Base-by-base conservation (phyloP, 1,140 invertebrate genomes). In the Pristionchus pacificus region DNA sequence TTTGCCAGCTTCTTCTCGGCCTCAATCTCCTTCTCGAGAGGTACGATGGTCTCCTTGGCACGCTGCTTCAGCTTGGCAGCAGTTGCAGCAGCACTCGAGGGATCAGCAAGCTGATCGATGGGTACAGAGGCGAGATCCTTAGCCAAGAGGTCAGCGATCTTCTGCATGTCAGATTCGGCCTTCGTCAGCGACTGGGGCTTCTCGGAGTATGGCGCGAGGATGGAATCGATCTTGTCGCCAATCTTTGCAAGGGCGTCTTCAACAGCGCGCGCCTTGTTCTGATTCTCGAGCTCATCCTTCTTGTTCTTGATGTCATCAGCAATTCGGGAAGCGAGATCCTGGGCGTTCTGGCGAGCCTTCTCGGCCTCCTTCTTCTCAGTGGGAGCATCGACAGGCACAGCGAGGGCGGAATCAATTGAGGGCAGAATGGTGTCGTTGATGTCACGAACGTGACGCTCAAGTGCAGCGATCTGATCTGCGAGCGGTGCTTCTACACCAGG, bases 251-350 rank as follows among this genome's bases (percentile, higher is more conserved):
- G 29, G 64, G 24, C 31, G 27, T 38, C 32, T 25, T 58, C 55
- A 63, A 10, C 27, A 58, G 38, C 60, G 55, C 24, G 57, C 15
- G 63, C 64, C 28, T 72, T 72, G 29, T 72, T 73, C n/a, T 28
- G 57, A 19, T 57, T 25, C 25, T 28, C 24, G 31, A 72, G 68
- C 14, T 49, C 70, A 1, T 31, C 64, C 31, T 77, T 76, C 49
- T 77, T 77, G 27, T 61, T 32, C 29, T 61, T 74, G 33, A 69
- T 30, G 10, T 76, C 73, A 27, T 49, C 29, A 27, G 28, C 32
- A 33, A 33, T 49, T 58, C 38, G 28, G 57, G 29, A 27, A 25
- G 55, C 66, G 19, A 75, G 10, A 6, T 74, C 27, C 6, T 59
- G 31, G 29, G 76, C 14, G 19, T 65, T 65, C 25, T 32, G 30